Conservation (phyloP, 2,113 vertebrate genomes). For the Terrapene triunguis region DNA sequence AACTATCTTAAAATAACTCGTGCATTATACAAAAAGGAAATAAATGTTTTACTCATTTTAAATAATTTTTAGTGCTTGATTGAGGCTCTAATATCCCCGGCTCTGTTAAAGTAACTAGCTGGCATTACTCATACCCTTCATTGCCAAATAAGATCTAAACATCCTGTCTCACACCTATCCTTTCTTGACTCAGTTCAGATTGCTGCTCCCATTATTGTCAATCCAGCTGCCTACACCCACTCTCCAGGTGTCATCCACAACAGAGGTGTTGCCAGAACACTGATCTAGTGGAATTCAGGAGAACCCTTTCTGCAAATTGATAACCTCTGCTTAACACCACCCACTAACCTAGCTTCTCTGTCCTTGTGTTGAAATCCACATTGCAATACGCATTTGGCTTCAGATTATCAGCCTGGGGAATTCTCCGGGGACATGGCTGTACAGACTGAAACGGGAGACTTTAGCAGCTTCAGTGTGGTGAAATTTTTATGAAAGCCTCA, state of each 20-base stretch:
- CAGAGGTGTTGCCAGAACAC: neutral
- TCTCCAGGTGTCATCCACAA: neutral
- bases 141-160: neutral
- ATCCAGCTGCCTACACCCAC: neutral
- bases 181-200: neutral
- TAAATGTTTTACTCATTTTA: slow-evolving; percentile 35
- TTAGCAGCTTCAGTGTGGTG: neutral
- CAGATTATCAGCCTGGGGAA: neutral
- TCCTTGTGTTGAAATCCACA: neutral
- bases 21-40: slow-evolving; percentile 19
- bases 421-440: accelerated
- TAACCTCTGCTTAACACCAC: neutral
- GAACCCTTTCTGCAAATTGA: neutral
- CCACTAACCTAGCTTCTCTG: neutral
- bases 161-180: neutral
- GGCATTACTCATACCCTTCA: neutral
- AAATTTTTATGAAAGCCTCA: neutral
- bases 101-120: neutral
- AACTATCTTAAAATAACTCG: slow-evolving; percentile 24
- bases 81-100: neutral
- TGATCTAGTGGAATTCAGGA: neutral
- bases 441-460: neutral
- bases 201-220: neutral
- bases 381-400: neutral
- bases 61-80: neutral